Base-by-base conservation (phyloP, 2,888 invertebrate species). In the Brachylomia viminalis region DNA sequence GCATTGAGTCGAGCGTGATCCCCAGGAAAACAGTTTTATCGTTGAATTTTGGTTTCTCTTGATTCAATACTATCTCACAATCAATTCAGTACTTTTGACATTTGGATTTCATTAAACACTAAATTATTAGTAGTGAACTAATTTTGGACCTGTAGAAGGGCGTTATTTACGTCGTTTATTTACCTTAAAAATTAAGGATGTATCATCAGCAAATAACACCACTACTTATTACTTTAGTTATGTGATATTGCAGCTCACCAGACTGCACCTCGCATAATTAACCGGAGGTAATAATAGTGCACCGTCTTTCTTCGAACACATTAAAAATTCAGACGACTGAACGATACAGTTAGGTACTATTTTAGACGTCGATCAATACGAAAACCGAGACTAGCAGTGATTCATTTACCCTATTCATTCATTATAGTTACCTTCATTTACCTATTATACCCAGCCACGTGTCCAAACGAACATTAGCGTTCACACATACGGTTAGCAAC, bases 321-420 rank as follows among this genome's bases (percentile, higher is more conserved):
- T 47, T 13, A 75, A 64, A 45, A 8, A 77, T 58, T 49, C 15
- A n/a, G 38, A 62, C 27, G n/a, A 27, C 52, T 77, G 45, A 27
- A 33, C 11, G 17, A 61, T 8, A 52, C 30, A 33, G 33, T 58
- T 30, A 27, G 30, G 30, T 68, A 71, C 20, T 49, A 42, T 59
- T 76, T 52, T 23, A n/a, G 45, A 27, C 27, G 59, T 69, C 23
- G 71, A 70, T 79, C 79, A 52, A 79, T 70, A 70, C n/a, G 42
- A 79, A 58, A 49, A 49, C 20, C 49, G n/a, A 65, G 52, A 67
- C 47, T 30, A 38, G 17, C 23, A 23, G 54, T 62, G 54, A 72
- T 54, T 30, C 20, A n/a, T n/a, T n/a, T n/a, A n/a, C n/a, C n/a
- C n/a, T n/a, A n/a, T n/a, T n/a, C n/a, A n/a, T n/a, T n/a, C n/a